Evolutionary conservation across 1,140 invertebrate genomes (phyloP), one percentile per base, ranked within the genome.

Genomic region (Ceratosolen fusciceps): DNA sequence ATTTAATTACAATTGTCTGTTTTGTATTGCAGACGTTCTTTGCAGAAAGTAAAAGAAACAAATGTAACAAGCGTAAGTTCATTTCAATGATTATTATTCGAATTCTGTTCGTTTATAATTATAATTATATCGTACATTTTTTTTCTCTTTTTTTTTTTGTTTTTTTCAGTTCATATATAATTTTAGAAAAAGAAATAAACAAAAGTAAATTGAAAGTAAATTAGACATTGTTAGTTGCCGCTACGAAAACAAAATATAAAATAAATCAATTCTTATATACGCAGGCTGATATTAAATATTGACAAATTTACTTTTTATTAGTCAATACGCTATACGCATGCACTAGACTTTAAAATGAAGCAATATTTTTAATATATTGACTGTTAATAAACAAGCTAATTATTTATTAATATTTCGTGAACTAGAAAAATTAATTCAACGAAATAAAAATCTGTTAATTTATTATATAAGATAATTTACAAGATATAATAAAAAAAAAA

Each of bases 121-220:
- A 34, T 21, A 52, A 34, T 24, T 54, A 14, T 34, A 56, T 54
- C n/a, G n/a, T n/a, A n/a, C n/a, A n/a, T n/a, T n/a, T n/a, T n/a
- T n/a, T n/a, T n/a, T n/a, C n/a, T n/a, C n/a, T n/a, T n/a, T n/a
- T 62, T 49, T 62, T 62, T 26, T 31, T 10, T 49, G 49, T 65
- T 37, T 75, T 26, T 75, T 68, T 10, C 31, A 76, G 74, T 52
- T 76, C 16, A 26, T 76, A 21, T 76, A 76, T 54, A 76, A 76
- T 54, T 37, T 76, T 47, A 34, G 73, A 26, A 76, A 54, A 21
- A 76, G 43, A 68, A 76, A 39, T 34, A 62, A 65, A 29, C 21
- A 43, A 65, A 65, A 75, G 49, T 54, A 54, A 34, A 34, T 65
- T 34, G 37, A 21, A 56, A 37, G 16, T 3, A 29, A 24, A 62